A percentile compares a stretch with the other conserved stretches of the same genome.
These are phyloP conservation scores for Parapristionchus giblindavisi DNA, from an alignment of 2,888 invertebrate species.

Conservation along the genomic window DNA sequence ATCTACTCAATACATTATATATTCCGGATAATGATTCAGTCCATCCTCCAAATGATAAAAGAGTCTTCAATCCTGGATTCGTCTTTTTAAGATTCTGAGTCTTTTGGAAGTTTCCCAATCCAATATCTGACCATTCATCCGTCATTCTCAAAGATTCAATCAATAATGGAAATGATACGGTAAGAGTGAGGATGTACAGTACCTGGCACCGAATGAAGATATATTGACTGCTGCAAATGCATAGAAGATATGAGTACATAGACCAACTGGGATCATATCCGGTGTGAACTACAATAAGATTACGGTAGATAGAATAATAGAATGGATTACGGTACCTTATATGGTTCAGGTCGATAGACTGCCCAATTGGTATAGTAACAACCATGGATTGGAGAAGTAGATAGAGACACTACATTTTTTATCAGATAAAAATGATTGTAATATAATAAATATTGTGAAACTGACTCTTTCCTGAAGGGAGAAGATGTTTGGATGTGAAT, in stretches of 20 bases:
- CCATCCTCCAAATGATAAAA: slow-evolving; percentile 35
- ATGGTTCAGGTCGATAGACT: slow-evolving; percentile 24
- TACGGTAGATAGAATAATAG: not conserved
- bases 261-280: slow-evolving; percentile 72
- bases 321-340: slow-evolving; percentile 9
- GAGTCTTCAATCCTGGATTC: slow-evolving; percentile 32
- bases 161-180: no score
- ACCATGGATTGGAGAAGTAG: slow-evolving; percentile 6
- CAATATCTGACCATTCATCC: slow-evolving; percentile 27
- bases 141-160: slow-evolving; percentile 16
- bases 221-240: slow-evolving; percentile 84
- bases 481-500: no score
- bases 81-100: slow-evolving; percentile 26
- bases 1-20: not conserved
- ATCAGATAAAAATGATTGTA: no score
- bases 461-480: no score
- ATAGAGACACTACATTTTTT: not conserved
- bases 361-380: slow-evolving; percentile 35
- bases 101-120: slow-evolving; percentile 22
- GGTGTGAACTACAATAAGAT: slow-evolving; percentile 12
- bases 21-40: slow-evolving; percentile 18
- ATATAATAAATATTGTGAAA: no score
- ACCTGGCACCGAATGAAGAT: not conserved
- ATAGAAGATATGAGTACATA: slow-evolving; percentile 94
- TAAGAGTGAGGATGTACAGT: no score